These are phyloP conservation scores for Pygocentrus nattereri DNA, from an alignment of 2,797 vertebrate species.

Conservation along the genomic window DNA sequence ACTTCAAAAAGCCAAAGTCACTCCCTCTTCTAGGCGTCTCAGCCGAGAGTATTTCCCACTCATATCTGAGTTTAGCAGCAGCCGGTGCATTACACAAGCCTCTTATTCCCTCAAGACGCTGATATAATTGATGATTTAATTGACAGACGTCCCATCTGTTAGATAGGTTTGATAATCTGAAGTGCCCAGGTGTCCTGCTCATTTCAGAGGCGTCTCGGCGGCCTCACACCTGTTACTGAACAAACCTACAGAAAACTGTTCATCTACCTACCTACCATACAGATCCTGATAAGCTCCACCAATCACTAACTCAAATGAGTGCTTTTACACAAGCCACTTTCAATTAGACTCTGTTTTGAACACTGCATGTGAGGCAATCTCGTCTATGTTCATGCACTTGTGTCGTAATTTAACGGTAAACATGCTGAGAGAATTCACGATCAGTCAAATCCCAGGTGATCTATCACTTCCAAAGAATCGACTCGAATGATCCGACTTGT, in stretches of 20 bases:
- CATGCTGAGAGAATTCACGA: background rate
- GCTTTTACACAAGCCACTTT: background rate
- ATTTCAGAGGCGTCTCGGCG: conserved; percentile 5
- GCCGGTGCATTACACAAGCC: conserved; percentile 9
- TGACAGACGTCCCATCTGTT: conserved; percentile 36
- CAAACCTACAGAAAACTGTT: conserved; percentile 20
- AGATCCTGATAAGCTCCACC: conserved; percentile 3
- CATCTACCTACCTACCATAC: conserved; percentile 12
- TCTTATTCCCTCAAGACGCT: conserved; percentile 5
- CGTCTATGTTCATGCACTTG: background rate
- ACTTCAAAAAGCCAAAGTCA: background rate
- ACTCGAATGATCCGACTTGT: too few species aligned
- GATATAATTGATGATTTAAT: conserved; percentile 36
- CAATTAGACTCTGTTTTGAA: background rate
- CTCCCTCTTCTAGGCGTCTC: background rate
- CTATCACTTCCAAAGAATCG: too few species aligned
- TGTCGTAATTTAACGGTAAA: background rate
- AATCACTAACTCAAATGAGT: background rate
- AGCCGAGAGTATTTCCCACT: background rate
- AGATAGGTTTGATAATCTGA: conserved; percentile 18
- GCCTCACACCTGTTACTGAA: conserved; percentile 24
- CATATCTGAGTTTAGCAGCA: conserved; percentile 5
- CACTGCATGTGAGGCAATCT: background rate
- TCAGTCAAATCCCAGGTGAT: too few species aligned
- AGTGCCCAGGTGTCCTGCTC: conserved; percentile 24